These are phyloP conservation scores for Cepphus grylle DNA, from an alignment of 2,113 vertebrate genomes.

Conservation along the genomic window DNA sequence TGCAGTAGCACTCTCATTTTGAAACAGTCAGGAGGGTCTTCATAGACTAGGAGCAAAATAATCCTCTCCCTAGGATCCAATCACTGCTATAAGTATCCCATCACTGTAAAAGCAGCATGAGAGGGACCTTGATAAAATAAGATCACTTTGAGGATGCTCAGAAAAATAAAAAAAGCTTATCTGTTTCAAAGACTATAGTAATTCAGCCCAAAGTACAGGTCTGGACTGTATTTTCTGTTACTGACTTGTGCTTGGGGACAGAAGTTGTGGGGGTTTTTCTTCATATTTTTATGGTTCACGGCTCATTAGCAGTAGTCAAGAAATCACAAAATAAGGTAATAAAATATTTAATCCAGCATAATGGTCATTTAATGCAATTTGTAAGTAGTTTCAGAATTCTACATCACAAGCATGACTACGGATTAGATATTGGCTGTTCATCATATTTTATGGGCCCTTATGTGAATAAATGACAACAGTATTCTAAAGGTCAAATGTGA, in stretches of 20 bases:
- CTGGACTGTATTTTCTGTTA: not conserved
- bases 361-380: not conserved
- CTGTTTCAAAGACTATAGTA: not conserved
- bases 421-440: not conserved
- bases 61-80: not conserved
- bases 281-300: not conserved
- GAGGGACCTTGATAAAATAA: not conserved
- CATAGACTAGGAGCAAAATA: not conserved
- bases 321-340: not conserved
- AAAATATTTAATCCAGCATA: not conserved
- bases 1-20: not conserved
- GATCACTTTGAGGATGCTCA: not conserved
- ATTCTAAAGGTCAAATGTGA: conserved; percentile 46
- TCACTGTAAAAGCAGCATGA: not conserved
- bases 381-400: not conserved
- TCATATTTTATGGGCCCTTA: not conserved
- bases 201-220: not conserved
- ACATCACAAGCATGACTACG: not conserved
- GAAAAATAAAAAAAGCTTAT: not conserved
- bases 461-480: not conserved
- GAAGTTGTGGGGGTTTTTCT: not conserved
- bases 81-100: not conserved
- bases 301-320: not conserved
- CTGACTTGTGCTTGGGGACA: not conserved
- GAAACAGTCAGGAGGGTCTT: not conserved